Conservation (phyloP, 2,797 vertebrate genomes). For the Pempheris klunzingeri region DNA sequence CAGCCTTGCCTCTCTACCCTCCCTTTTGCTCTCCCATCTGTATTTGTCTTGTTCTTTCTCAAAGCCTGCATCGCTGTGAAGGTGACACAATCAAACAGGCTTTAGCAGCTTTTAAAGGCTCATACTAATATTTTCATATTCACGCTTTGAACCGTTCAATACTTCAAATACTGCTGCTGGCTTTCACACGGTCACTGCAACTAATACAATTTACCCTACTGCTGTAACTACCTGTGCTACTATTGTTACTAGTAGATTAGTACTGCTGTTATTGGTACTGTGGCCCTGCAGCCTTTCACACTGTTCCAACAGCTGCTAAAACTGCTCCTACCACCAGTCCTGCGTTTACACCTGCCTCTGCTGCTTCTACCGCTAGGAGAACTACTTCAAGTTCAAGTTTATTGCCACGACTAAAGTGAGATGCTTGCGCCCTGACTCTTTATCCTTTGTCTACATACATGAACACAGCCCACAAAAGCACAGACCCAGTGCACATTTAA, state of each 20-base stretch:
- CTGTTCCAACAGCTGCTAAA: too few relatives aligned
- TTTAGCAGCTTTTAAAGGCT: slow-evolving; percentile 11
- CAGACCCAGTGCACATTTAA: too few relatives aligned
- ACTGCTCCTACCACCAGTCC: too few relatives aligned
- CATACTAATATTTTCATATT: slow-evolving; percentile 3
- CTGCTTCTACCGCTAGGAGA: too few relatives aligned
- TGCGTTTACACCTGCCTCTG: too few relatives aligned
- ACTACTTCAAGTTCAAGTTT: too few relatives aligned
- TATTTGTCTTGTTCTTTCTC: slow-evolving; percentile 44
- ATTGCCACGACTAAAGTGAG: too few relatives aligned
- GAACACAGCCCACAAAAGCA: too few relatives aligned
- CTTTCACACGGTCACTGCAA: neutral
- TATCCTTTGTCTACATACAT: too few relatives aligned
- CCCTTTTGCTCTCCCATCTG: slow-evolving; percentile 8
- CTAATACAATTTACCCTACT: neutral
- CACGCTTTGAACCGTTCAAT: slow-evolving; percentile 15
- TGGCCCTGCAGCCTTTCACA: too few relatives aligned
- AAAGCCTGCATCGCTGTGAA: slow-evolving; percentile 36
- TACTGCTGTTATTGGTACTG: too few relatives aligned
- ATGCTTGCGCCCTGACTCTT: too few relatives aligned
- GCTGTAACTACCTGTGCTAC: neutral
- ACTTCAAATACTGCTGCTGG: neutral
- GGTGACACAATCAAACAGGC: slow-evolving; percentile 50
- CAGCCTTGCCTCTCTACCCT: slow-evolving; percentile 9
- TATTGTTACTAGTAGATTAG: neutral